Base-by-base conservation (phyloP, 2,797 vertebrate genomes). In the Myiothlypis chrysogaster region DNA sequence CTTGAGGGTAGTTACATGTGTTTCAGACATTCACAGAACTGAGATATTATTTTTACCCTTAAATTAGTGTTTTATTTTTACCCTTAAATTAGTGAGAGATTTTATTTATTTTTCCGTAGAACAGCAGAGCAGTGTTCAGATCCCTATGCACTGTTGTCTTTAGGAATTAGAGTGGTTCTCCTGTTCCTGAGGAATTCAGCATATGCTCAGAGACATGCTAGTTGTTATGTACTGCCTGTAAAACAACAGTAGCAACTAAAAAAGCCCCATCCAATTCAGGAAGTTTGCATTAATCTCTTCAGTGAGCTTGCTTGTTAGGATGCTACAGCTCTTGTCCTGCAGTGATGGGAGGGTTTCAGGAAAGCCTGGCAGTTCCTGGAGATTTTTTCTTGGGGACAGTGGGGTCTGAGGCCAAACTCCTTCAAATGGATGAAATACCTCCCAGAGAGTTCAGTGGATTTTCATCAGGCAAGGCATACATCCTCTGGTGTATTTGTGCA, bases 261-360 rank as follows among this genome's bases (percentile, higher is more conserved):
- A 65, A 22, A 21, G 0, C 0, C 8, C 32, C 5, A 17, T 23
- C 16, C 24, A 53, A 0, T 65, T 71, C 6, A 14, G 16, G 14
- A n/a, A 73, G 20, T 44, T 78, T 61, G 32, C 44, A 28, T 35
- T 71, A 5, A 46, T 28, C 27, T 73, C 28, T 39, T 90, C 44
- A 30, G n/a, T 32, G 47, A 65, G 8, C 16, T 53, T 66, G 30
- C 17, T 46, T 88, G 0, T 35, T 86, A 35, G 46, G 15, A 23
- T 73, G 19, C 60, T 78, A 61, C 1, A 83, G 25, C 24, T 14
- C 30, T 71, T 60, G 27, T 59, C 32, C 39, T 59, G 55, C 60
- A 59, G 11, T 23, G 9, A 14, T 65, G 50, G 25, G n/a, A 76
- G 14, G 5, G 18, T 59, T 94, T 94, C 18, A 34, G 63, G 39